Conservation (phyloP, 2,888 invertebrate genomes). For the Orthosia gothica region DNA sequence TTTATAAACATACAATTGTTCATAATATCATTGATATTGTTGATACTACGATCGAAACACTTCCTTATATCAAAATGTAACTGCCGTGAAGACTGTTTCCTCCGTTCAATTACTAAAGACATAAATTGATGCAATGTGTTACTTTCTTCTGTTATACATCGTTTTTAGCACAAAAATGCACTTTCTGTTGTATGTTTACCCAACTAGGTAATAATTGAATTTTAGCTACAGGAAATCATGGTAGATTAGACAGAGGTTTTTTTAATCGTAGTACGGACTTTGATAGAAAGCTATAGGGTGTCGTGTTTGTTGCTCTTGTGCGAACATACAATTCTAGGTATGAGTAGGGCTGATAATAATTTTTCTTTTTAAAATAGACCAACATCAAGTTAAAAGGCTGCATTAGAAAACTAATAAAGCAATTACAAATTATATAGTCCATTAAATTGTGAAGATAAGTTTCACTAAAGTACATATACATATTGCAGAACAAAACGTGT, state of each 20-base stretch:
- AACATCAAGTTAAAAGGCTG: neutral
- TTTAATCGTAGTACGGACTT: neutral
- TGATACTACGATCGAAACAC: slow-evolving; percentile 7
- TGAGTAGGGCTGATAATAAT: fast-evolving
- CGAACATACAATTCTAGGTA: neutral
- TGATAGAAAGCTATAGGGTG: neutral
- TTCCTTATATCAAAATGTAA: slow-evolving; percentile 21
- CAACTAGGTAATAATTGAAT: neutral
- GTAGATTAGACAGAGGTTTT: neutral
- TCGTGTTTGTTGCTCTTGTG: too few relatives aligned
- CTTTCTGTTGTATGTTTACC: neutral
- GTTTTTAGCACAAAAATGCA: neutral
- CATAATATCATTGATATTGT: slow-evolving; percentile 3
- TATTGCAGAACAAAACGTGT: neutral
- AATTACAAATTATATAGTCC: neutral
- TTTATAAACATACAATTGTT: slow-evolving; percentile 44
- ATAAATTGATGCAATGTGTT: slow-evolving; percentile 10
- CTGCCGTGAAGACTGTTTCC: neutral
- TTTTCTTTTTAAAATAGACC: neutral
- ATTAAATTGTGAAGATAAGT: too few relatives aligned
- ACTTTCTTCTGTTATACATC: slow-evolving; percentile 2
- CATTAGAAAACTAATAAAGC: neutral
- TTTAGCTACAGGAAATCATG: slow-evolving; percentile 2
- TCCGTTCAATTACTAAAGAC: slow-evolving; percentile 6
- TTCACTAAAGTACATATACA: neutral